Base-by-base conservation (phyloP, 2,888 invertebrate genomes). In the Machimus atricapillus region DNA sequence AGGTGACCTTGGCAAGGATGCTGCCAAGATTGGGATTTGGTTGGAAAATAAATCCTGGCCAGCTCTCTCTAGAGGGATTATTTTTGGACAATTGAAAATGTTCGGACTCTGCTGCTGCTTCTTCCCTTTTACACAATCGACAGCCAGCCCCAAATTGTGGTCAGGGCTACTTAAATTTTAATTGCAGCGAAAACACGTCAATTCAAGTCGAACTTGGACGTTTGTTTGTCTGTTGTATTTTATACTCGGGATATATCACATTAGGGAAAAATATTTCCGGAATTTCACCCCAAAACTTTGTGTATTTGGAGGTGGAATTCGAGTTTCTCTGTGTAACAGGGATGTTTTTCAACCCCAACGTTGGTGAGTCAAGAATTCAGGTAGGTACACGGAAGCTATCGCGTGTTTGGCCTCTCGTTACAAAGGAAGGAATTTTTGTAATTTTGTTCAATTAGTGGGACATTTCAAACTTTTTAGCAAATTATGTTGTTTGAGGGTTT, bases 1-100 rank as follows among this genome's bases (percentile, higher is more conserved):
- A 82, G 82, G 82, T 58, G 56, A 82, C 82, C 82, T 82, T 56
- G 82, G 37, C 23, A 58, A 2, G 52, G 14, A 52, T 79, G 66
- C 12, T 66, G 66, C 66, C 66, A 66, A 66, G 66, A 66, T 66
- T 66, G 66, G 66, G 27, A 66, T 23, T 66, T 66, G 27, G 66
- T 66, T 66, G 19, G 27, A 66, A 46, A 66, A 66, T 66, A 66
- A 23, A 66, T 66, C 27, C 66, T 6, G 19, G 7, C 27, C 66
- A 23, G 27, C 12, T 66, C 66, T 66, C 66, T 27, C 27, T 66
- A 23, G 27, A 66, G 66, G 66, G 66, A 66, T 66, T 66, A 66
- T 23, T 66, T 66, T 23, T 66, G 66, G 19, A 66, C 66, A 66
- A 66, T 66, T 27, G 66, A 27, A 66, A 66, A 66, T 9, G 6